These are phyloP conservation scores for Camelus bactrianus DNA, from an alignment of 2,113 vertebrate species.

Conservation along the genomic window DNA sequence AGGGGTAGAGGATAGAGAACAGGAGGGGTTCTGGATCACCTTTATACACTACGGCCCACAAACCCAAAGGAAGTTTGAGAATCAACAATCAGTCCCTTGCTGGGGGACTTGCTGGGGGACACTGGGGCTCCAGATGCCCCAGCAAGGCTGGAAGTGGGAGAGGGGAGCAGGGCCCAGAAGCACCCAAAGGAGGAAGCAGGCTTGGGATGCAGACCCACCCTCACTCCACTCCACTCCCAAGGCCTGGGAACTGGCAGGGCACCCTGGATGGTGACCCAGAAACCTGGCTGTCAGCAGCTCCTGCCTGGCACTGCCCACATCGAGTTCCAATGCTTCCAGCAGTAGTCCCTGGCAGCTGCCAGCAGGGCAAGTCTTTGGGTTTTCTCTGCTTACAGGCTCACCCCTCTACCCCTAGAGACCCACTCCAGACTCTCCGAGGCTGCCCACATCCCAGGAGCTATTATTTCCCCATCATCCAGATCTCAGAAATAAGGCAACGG, in stretches of 20 bases:
- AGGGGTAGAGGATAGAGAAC: neutral
- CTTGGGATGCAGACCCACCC: neutral
- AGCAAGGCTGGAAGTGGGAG: neutral
- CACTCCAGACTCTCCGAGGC: neutral
- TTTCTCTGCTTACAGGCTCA: neutral
- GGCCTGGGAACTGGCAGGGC: conserved; percentile 57
- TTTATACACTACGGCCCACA: neutral
- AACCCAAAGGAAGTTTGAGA: neutral
- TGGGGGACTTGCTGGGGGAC: neutral
- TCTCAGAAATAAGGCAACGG: neutral
- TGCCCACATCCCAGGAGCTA: neutral
- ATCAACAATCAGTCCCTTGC: neutral
- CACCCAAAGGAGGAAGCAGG: neutral
- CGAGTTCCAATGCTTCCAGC: neutral
- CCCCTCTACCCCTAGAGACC: neutral
- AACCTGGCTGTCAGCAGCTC: conserved; percentile 60
- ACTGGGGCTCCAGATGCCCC: too few species aligned
- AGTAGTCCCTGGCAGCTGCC: neutral
- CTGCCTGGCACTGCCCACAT: conserved; percentile 32
- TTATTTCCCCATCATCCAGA: neutral
- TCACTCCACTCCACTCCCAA: neutral
- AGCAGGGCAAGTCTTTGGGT: neutral
- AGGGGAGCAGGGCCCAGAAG: neutral
- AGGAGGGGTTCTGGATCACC: neutral
- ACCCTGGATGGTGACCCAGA: conserved; percentile 71